Conservation (phyloP, 2,113 vertebrate genomes). For the Paralichthys olivaceus region DNA sequence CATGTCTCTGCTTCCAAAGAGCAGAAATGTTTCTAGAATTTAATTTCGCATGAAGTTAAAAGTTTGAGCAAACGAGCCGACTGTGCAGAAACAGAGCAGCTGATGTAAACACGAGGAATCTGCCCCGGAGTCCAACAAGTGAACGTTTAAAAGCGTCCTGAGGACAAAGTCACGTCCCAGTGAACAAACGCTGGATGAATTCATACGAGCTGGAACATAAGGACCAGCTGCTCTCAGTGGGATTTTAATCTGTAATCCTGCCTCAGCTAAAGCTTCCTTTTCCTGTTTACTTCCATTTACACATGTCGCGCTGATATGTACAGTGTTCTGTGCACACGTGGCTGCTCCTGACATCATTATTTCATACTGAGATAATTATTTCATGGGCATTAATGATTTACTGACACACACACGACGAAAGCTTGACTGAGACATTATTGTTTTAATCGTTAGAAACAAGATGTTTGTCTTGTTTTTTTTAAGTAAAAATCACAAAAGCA, state of each 20-base stretch:
- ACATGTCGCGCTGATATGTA: neutral
- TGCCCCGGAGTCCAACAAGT: no score
- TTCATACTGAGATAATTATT: conserved; percentile 27
- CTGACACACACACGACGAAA: no score
- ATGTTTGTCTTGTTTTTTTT: no score
- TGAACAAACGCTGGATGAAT: neutral
- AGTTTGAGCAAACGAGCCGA: neutral
- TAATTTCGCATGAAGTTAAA: neutral
- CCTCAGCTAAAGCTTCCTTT: conserved; percentile 12
- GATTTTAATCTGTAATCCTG: conserved; percentile 29
- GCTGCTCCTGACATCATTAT: conserved; percentile 25
- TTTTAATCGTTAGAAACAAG: no score
- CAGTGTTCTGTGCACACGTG: neutral
- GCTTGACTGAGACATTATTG: no score
- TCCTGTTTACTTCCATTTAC: conserved; percentile 21
- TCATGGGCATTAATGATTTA: conserved; percentile 40
- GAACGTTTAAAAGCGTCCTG: no score
- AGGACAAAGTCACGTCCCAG: neutral
- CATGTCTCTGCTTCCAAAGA: no score
- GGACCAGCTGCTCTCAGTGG: conserved; percentile 18
- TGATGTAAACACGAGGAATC: no score
- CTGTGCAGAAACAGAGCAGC: neutral
- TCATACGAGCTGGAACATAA: neutral
- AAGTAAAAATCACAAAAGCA: no score
- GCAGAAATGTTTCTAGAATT: no score